Evolutionary conservation across 2,888 invertebrate species (phyloP), one percentile per base, ranked within the genome.

Genomic region (Caenorhabditis wallacei): DNA sequence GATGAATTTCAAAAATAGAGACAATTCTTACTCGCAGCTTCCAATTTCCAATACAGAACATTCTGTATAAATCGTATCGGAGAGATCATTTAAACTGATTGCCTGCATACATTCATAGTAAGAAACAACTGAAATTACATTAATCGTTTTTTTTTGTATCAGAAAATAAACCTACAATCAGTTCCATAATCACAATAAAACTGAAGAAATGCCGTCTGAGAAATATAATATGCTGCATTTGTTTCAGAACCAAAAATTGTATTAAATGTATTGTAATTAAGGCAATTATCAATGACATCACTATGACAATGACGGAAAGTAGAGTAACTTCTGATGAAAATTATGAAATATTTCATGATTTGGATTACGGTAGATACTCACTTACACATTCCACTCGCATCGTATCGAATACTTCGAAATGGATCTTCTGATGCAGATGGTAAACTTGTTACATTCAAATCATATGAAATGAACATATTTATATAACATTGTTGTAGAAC

Each of bases 201-300:
- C 11, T 82, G 53, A 1, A 82, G 46, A 64, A 82, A 82, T 11
- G 72, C 82, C 0, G 78, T 76, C 46, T 82, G 71, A 0, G 82
- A 76, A 8, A 82, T 72, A 51, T 82, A 82, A 30, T 82, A 82
- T 2, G 46, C 68, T 1, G 82, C 71, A 61, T 75, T 78, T 3
- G 43, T n/a, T 46, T 78, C 82, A 20, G 72, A 68, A 20, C 37
- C n/a, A 16, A 82, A 64, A 3, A 82, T 35, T 16, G 54, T n/a
- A 18, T 71, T 48, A 59, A 82, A 82, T 1, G 82, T 82, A 54
- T 82, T 82, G n/a, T 61, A 82, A 51, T 82, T 82, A 51, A 82
- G 61, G 26, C 82, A 82, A 22, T 72, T 59, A 18, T 57, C 35
- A 53, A 76, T 68, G 48, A 76, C 66, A 22, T 71, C 76, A 57